Evolutionary conservation across 2,888 invertebrate genomes (phyloP).

Genomic region (Epinotia demarniana): DNA sequence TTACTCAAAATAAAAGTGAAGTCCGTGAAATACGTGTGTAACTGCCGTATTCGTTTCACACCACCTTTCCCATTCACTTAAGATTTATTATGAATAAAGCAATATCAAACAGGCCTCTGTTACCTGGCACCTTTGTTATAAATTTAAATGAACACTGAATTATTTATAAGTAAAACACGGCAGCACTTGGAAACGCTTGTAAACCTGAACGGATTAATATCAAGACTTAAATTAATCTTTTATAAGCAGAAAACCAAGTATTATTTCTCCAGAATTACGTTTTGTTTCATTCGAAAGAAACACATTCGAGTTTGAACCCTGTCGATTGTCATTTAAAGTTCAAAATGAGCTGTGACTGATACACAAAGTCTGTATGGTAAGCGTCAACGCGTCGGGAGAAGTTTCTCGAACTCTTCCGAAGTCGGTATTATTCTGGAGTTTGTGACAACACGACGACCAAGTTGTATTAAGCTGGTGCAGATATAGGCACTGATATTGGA

Average conservation of each 20-base stretch:
- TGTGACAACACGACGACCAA: conserved; percentile 26
- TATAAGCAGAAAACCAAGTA: conserved; percentile 16
- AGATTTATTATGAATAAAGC: not conserved
- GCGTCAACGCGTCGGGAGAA: conserved; percentile 4
- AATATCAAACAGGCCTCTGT: not conserved
- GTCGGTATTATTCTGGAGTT: conserved; percentile 35
- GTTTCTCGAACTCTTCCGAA: conserved; percentile 32
- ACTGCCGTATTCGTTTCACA: not conserved
- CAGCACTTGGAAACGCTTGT: conserved; percentile 6
- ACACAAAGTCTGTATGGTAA: conserved; percentile 4
- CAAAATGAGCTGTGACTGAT: conserved; percentile 4
- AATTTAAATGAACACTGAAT: conserved; percentile 6
- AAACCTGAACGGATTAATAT: conserved; percentile 23
- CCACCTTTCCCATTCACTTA: not conserved
- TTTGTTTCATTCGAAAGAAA: not conserved
- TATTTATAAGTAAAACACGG: conserved; percentile 25
- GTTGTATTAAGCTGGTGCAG: conserved; percentile 26
- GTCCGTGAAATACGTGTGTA: too few species aligned
- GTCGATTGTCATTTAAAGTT: not conserved
- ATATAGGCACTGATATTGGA: conserved; percentile 30
- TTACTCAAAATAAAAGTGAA: too few species aligned
- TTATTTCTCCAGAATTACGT: conserved; percentile 10
- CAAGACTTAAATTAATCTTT: conserved; percentile 31
- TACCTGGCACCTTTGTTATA: not conserved
- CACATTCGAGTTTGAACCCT: conserved; percentile 4